Evolutionary conservation across 1,140 invertebrate genomes (phyloP).

Genomic region (Brachionus sp.): DNA sequence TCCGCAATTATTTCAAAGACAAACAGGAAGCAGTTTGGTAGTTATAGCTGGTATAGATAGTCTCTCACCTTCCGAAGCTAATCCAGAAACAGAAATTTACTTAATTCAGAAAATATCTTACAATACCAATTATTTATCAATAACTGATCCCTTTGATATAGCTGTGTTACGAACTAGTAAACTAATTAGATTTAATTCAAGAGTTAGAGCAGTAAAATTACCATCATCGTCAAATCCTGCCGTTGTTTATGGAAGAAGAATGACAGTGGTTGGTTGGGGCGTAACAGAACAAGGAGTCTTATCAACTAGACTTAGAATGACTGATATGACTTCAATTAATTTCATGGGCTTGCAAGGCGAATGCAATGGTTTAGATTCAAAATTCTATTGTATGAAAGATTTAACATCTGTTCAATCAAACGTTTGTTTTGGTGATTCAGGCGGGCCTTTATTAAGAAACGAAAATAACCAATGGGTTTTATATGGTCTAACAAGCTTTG

Average conservation of each 20-base stretch:
- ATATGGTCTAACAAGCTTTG: not conserved
- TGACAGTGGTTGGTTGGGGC: not conserved
- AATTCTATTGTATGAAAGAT: conserved; percentile 8
- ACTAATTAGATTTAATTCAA: not conserved
- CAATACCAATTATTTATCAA: not conserved
- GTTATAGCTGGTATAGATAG: not conserved
- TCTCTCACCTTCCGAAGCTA: not conserved
- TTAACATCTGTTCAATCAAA: not conserved
- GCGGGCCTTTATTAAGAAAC: not conserved
- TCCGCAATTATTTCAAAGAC: not conserved
- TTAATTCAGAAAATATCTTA: not conserved
- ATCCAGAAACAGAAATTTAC: not conserved
- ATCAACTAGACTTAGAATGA: not conserved
- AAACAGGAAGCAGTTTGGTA: not conserved
- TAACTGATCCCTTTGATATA: not conserved
- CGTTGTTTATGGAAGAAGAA: not conserved
- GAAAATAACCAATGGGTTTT: not conserved
- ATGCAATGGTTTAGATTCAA: not conserved
- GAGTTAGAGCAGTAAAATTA: not conserved
- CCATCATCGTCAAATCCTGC: not conserved
- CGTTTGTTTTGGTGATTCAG: not conserved
- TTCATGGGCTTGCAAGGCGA: not conserved
- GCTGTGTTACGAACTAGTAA: not conserved
- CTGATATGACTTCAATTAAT: not conserved
- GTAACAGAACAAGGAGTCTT: not conserved